Percentiles rank a stretch among this genome's conserved stretches.
Conservation (phyloP, 2,797 vertebrate species). For the Ciconia nigra region DNA sequence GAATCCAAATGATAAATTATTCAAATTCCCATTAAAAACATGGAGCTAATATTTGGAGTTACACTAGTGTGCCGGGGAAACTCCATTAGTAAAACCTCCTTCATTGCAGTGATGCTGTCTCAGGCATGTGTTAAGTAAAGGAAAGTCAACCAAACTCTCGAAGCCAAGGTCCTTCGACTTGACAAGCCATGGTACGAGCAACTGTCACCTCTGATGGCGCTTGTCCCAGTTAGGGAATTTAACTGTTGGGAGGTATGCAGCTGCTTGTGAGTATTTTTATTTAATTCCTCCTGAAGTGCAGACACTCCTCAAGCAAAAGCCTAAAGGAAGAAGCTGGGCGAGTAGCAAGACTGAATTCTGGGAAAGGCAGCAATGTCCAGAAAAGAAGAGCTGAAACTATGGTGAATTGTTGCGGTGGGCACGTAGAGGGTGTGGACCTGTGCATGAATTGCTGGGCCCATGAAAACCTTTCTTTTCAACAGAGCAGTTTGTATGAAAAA, state of each 20-base stretch:
- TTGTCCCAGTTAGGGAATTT: not conserved
- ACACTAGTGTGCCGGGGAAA: not conserved
- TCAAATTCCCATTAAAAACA: slow-evolving; percentile 8
- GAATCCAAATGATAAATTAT: slow-evolving; percentile 43
- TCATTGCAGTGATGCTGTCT: not conserved
- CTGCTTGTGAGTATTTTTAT: not conserved
- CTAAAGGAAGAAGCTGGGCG: not conserved
- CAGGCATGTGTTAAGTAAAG: not conserved
- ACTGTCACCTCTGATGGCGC: not conserved
- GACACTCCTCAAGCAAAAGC: not conserved
- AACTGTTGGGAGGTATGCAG: not conserved
- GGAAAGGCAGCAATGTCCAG: slow-evolving; percentile 1
- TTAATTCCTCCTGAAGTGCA: not conserved
- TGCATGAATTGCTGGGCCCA: not conserved
- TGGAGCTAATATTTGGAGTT: not conserved
- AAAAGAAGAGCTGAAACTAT: slow-evolving; percentile 42
- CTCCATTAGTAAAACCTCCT: not conserved
- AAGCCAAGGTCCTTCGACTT: not conserved
- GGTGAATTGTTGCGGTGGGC: slow-evolving; percentile 59
- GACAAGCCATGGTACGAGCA: not conserved
- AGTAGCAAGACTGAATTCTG: slow-evolving; percentile 8
- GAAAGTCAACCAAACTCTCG: not conserved
- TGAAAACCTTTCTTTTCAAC: not conserved
- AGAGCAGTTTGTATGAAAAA: not conserved
- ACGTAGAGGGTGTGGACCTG: not conserved